Base-by-base conservation (phyloP, 2,888 invertebrate species). In the Zaprionus lineosus region DNA sequence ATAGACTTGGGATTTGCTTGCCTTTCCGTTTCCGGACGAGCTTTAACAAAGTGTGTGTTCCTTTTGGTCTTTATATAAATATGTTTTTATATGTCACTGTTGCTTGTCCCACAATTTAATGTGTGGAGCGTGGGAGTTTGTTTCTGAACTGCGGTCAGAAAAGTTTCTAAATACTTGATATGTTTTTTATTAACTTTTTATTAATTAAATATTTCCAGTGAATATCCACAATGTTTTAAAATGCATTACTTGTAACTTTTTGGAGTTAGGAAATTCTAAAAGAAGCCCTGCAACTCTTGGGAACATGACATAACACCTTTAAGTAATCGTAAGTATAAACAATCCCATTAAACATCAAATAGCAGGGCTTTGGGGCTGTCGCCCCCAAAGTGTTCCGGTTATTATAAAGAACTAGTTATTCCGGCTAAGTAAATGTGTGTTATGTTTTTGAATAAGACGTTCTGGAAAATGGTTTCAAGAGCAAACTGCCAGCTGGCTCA, bases 231-330 rank as follows among this genome's bases (percentile, higher is more conserved):
- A n/a, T n/a, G n/a, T n/a, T n/a, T n/a, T n/a, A n/a, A n/a, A n/a
- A n/a, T n/a, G n/a, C n/a, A n/a, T n/a, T n/a, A n/a, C n/a, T n/a
- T n/a, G n/a, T n/a, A n/a, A n/a, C n/a, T n/a, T n/a, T n/a, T n/a
- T n/a, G n/a, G n/a, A n/a, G n/a, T n/a, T n/a, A n/a, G n/a, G n/a
- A n/a, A n/a, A n/a, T n/a, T n/a, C n/a, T n/a, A n/a, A n/a, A n/a
- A n/a, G n/a, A 14, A 46, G 24, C 14, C n/a, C 9, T 29, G 16
- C 18, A 43, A 9, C 8, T 12, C 24, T 5, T 33, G 56, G 36
- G 51, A 63, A 66, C 51, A 75, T 77, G 81, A 83, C 73, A 75
- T 79, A 85, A 85, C 84, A 79, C 48, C 46, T 70, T 60, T 57
- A 14, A 19, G 16, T 2, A 47, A 34, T 24, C 21, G 7, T 40